Base-by-base conservation (phyloP, 37 sponge, comb jelly and placozoan species). In the Spongilla lacustris region DNA sequence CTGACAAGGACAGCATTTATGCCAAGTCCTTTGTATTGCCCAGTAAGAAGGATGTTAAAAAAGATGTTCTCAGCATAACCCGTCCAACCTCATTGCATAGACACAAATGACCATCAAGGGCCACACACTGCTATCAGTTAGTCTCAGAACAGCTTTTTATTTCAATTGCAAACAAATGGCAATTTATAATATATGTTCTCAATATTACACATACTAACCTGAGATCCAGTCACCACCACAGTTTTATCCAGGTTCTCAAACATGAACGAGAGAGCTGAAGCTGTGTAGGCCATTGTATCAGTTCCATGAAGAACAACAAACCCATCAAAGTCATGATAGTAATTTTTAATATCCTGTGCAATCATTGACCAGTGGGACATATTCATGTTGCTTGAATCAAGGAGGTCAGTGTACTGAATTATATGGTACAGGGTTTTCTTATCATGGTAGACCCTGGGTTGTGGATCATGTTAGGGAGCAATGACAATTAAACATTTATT, bases 251-350 rank as follows among this genome's bases (percentile, higher is more conserved):
- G 91, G 78, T 93, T 87, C 77, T 95, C 94, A 67, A 97, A 69
- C 96, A 97, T 97, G 87, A 91, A 97, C 23, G 93, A 92, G n/a
- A 97, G 96, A 67, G 96, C 98, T 11, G 96, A 93, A 28, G 96
- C 85, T 8, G 98, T 97, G 88, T 91, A 97, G 41, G 86, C 79
- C 98, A 97, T 97, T 36, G 96, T 97, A 78, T 97, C 98, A 5
- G 98, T 97, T 11, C 98, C 98, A 68, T 97, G 98, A 23, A 97
- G 82, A 22, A 97, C 73, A 19, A 97, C 90, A 91, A 97, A 97
- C 46, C 88, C 88, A 84, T 90, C 94, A 81, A 94, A 94, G 19
- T 87, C 67, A 67, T 74, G 4, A 73, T 95, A 92, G 84, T 86
- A 83, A 22, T 83, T 50, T 24, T 81, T 58, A 48, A 95, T 91